A percentile compares a stretch with the other conserved stretches of the same genome.
These are phyloP conservation scores for Protobothrops mucrosquamatus DNA, from an alignment of 2,113 vertebrate species.

Conservation along the genomic window DNA sequence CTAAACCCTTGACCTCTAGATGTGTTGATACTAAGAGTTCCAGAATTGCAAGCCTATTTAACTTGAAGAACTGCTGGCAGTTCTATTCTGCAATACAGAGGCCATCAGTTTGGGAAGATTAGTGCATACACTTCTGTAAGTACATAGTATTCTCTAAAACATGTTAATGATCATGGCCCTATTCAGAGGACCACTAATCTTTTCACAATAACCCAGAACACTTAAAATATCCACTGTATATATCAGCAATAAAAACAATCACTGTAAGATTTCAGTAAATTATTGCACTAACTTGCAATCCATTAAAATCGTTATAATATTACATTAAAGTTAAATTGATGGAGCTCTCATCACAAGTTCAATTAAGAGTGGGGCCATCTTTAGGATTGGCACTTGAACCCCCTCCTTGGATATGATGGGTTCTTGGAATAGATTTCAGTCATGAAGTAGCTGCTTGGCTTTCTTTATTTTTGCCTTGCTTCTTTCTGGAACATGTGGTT, in stretches of 20 bases:
- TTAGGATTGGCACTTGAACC: neutral
- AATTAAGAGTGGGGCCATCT: neutral
- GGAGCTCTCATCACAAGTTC: neutral
- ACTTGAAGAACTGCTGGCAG: neutral
- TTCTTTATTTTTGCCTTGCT: neutral
- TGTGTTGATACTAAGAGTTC: neutral
- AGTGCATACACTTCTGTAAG: neutral
- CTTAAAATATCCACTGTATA: neutral
- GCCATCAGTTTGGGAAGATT: neutral
- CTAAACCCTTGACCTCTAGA: neutral
- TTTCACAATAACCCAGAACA: neutral
- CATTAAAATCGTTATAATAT: neutral
- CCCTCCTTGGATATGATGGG: neutral
- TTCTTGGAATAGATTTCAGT: neutral
- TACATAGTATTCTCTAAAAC: neutral
- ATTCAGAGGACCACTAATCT: neutral
- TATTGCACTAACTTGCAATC: neutral
- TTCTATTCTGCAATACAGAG: neutral
- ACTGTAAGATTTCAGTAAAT: neutral
- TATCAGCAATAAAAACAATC: neutral
- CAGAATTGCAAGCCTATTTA: neutral
- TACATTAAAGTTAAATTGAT: neutral
- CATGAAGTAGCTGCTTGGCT: neutral
- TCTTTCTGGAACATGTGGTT: neutral
- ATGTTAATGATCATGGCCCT: neutral